phyloP scores from a whole-genome alignment of 2,888 invertebrate species.

The Callinectes sapidus region DNA sequence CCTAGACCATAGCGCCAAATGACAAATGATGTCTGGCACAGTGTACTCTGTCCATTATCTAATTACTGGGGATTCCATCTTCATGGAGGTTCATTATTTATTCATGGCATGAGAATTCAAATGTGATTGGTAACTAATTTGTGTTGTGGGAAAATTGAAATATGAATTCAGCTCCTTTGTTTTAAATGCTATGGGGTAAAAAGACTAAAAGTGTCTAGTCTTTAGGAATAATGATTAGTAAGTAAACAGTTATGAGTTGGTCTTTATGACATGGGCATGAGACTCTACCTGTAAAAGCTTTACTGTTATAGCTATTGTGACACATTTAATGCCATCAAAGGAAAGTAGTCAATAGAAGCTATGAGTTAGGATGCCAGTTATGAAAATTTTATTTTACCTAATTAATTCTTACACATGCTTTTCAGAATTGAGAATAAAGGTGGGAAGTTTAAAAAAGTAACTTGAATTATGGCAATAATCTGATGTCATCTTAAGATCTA shows the following conservation, averaged over 20 bases:
- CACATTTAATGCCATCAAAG: neutral
- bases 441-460: neutral
- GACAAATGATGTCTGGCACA: too few relatives aligned
- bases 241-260: neutral
- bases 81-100: neutral
- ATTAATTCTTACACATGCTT: neutral
- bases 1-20: too few relatives aligned
- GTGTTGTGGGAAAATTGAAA: neutral
- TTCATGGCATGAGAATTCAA: neutral
- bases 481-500: neutral
- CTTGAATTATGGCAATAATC: neutral
- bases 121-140: neutral
- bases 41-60: neutral
- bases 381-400: neutral
- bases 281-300: neutral
- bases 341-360: neutral
- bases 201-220: neutral
- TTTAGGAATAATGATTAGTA: neutral
- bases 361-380: neutral
- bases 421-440: neutral
- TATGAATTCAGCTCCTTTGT: neutral
- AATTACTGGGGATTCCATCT: neutral
- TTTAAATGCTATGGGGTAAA: neutral
- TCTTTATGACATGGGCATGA: neutral
- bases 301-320: neutral